A percentile compares a stretch with the other conserved stretches of the same genome.
phyloP scores from a whole-genome alignment of 2,113 vertebrate species.

The Irena cyanogastra region DNA sequence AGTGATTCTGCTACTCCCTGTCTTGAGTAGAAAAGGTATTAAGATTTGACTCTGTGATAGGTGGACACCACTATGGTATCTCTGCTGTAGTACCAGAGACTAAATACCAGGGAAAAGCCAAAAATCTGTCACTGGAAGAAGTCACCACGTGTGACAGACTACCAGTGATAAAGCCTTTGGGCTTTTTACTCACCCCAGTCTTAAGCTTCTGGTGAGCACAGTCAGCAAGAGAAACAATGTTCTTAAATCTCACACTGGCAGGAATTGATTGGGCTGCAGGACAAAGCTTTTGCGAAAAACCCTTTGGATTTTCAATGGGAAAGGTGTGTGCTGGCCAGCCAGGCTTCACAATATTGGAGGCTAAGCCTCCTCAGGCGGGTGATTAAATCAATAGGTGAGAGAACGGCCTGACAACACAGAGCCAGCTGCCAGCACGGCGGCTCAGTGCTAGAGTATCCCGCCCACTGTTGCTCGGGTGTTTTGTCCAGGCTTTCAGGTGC shows the following conservation, averaged over 20 bases:
- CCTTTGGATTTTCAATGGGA: background rate
- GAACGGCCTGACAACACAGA: background rate
- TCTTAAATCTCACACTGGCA: background rate
- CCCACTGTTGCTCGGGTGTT: background rate
- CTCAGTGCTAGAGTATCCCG: background rate
- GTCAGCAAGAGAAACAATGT: background rate
- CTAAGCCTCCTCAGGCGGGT: background rate
- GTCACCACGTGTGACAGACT: fast-evolving
- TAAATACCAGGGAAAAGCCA: background rate
- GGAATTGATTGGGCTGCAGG: background rate
- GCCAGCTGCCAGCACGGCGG: background rate
- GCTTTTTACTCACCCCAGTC: background rate
- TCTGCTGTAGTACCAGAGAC: background rate
- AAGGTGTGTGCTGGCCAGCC: background rate
- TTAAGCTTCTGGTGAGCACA: background rate
- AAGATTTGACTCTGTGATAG: background rate
- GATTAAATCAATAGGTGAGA: background rate
- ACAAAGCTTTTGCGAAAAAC: background rate
- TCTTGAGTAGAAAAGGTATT: background rate
- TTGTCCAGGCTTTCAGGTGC: background rate
- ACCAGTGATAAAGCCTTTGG: background rate
- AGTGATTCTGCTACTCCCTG: background rate
- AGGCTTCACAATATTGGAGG: background rate
- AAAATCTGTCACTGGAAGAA: background rate
- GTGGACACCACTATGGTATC: background rate